Percentiles rank a stretch among this genome's conserved stretches.
phyloP scores from a whole-genome alignment of 2,888 invertebrate species.

The Loripinus fragilis region DNA sequence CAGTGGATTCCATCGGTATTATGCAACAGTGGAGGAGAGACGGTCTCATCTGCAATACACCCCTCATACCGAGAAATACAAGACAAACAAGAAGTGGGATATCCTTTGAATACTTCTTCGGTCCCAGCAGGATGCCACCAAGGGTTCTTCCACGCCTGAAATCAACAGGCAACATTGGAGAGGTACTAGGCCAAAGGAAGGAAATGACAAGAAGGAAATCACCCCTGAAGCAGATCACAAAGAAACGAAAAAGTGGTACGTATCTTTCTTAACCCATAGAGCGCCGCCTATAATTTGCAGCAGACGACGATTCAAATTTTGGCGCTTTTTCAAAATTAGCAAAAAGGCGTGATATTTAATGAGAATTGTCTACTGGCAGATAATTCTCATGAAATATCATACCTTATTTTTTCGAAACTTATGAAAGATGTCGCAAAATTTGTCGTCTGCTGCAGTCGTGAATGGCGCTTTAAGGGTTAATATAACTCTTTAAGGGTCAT shows the following conservation, averaged over 20 bases:
- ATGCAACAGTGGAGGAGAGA: neutral
- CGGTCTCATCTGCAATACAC: neutral
- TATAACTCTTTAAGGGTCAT: too few species aligned
- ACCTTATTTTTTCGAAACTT: too few species aligned
- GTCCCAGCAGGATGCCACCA: neutral
- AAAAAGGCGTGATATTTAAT: too few species aligned
- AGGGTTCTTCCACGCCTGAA: neutral
- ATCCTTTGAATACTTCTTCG: slow-evolving; percentile 1
- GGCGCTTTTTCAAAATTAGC: too few species aligned
- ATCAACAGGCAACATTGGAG: neutral
- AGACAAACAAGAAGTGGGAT: slow-evolving; percentile 1
- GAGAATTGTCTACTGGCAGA: too few species aligned
- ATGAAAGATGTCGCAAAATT: too few species aligned
- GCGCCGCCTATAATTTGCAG: too few species aligned
- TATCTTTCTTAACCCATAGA: too few species aligned
- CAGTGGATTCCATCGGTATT: neutral
- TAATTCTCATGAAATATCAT: too few species aligned
- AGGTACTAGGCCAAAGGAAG: neutral
- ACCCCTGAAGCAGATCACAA: neutral
- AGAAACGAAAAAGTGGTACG: neutral
- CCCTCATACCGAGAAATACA: neutral
- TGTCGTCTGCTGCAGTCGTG: too few species aligned
- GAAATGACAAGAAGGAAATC: neutral
- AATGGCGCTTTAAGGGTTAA: too few species aligned
- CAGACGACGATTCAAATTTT: too few species aligned